These are phyloP conservation scores for Cochlearius cochlearius DNA, from an alignment of 2,113 vertebrate species.

Conservation along the genomic window DNA sequence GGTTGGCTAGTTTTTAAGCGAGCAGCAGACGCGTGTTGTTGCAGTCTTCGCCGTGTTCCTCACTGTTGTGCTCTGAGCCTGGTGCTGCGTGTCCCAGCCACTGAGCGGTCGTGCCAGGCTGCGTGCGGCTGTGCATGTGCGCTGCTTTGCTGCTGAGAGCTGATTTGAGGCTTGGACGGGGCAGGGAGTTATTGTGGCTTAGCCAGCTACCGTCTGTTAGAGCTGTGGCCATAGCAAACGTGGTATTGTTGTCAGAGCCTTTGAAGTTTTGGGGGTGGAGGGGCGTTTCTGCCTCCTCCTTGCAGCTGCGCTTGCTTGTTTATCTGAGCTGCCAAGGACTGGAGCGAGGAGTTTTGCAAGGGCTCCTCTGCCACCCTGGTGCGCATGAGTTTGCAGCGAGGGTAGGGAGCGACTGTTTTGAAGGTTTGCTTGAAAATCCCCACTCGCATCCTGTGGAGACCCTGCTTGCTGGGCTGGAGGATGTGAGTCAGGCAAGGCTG, in stretches of 20 bases:
- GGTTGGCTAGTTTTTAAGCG: background rate
- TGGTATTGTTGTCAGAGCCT: background rate
- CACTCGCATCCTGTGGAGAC: background rate
- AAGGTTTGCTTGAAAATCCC: background rate
- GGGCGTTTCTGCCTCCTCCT: background rate
- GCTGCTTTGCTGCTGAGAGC: background rate
- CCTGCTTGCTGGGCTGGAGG: background rate
- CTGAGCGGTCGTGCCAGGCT: background rate
- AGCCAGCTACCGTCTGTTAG: background rate
- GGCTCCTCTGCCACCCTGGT: background rate
- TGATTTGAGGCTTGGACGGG: background rate
- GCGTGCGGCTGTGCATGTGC: fast-evolving
- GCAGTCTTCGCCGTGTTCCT: background rate
- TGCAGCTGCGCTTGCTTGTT: background rate
- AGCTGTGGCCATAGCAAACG: background rate
- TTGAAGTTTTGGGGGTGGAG: background rate
- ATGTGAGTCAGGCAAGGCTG: background rate
- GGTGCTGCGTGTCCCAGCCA: no score
- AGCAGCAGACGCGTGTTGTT: background rate
- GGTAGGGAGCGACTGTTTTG: background rate
- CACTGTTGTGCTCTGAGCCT: background rate
- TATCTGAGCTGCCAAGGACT: background rate
- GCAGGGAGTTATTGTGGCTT: background rate
- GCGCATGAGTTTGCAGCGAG: background rate
- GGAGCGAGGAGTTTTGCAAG: background rate